Evolutionary conservation across 2,888 invertebrate genomes (phyloP).

Genomic region (Rhamnusium bicolor): DNA sequence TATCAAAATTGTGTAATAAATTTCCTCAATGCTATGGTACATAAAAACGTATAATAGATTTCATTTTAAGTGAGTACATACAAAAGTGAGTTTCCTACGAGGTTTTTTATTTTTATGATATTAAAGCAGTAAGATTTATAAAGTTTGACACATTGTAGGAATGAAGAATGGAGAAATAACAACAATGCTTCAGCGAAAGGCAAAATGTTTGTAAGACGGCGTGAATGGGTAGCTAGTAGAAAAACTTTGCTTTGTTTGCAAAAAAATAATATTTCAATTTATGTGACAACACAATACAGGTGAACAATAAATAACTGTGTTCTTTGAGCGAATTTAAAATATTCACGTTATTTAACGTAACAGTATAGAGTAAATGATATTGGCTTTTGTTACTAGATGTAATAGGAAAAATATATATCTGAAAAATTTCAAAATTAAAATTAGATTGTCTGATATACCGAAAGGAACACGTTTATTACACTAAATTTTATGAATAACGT

Average conservation of each 20-base stretch:
- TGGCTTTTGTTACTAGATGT: too few relatives aligned
- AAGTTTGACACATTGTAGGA: neutral
- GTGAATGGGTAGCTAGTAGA: neutral
- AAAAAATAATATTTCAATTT: neutral
- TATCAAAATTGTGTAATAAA: neutral
- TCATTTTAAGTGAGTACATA: neutral
- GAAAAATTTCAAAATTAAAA: too few relatives aligned
- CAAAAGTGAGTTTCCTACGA: neutral
- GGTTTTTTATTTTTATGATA: neutral
- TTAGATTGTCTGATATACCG: too few relatives aligned
- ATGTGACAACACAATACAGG: neutral
- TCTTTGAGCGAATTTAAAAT: neutral
- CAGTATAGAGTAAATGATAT: too few relatives aligned
- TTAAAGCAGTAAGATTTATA: neutral
- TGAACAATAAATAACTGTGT: neutral
- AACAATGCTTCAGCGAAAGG: neutral
- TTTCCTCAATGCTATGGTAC: neutral
- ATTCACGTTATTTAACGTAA: too few relatives aligned
- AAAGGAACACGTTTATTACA: too few relatives aligned
- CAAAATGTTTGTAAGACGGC: constrained; percentile 4
- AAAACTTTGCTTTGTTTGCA: neutral
- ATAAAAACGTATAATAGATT: neutral
- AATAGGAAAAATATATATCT: too few relatives aligned
- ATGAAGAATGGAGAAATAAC: constrained; percentile 6
- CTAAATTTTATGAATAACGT: too few relatives aligned